These are phyloP conservation scores for Indicator indicator DNA, from an alignment of 2,113 vertebrate species.

Conservation along the genomic window DNA sequence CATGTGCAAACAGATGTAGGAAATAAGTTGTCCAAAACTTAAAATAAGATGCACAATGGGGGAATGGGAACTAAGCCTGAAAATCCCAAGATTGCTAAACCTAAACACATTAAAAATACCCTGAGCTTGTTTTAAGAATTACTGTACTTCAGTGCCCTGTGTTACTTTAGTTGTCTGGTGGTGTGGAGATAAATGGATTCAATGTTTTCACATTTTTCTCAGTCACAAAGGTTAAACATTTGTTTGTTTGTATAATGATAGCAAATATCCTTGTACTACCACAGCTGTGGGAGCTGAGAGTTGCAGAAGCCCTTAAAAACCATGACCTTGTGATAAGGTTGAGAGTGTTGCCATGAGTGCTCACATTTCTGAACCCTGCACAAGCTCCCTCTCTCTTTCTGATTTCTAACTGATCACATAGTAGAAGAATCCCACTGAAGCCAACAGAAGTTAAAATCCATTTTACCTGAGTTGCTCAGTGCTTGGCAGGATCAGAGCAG, in stretches of 20 bases:
- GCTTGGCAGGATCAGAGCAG: constrained; percentile 10
- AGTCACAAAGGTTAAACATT: constrained; percentile 8
- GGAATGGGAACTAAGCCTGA: not conserved
- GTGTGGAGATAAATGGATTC: constrained; percentile 2
- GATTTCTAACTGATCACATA: not conserved
- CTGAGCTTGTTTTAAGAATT: not conserved
- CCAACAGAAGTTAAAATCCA: not conserved
- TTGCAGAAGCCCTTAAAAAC: constrained; percentile 15
- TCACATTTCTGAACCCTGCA: constrained; percentile 1
- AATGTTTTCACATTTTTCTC: constrained; percentile 4
- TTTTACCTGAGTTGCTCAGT: not conserved
- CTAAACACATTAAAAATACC: not conserved
- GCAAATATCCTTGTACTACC: not conserved
- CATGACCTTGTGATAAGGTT: constrained; percentile 1
- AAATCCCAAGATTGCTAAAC: not conserved
- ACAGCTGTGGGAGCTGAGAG: not conserved
- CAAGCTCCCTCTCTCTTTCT: not conserved
- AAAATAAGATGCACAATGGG: not conserved
- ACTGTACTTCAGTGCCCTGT: not conserved
- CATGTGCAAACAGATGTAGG: not conserved
- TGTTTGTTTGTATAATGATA: constrained; percentile 30
- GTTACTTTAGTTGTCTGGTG: not conserved
- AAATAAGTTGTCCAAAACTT: not conserved
- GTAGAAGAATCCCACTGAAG: constrained; percentile 17
- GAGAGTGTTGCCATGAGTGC: not conserved